Evolutionary conservation across 2,888 invertebrate species (phyloP).

Genomic region (Pachymerium ferrugineum): DNA sequence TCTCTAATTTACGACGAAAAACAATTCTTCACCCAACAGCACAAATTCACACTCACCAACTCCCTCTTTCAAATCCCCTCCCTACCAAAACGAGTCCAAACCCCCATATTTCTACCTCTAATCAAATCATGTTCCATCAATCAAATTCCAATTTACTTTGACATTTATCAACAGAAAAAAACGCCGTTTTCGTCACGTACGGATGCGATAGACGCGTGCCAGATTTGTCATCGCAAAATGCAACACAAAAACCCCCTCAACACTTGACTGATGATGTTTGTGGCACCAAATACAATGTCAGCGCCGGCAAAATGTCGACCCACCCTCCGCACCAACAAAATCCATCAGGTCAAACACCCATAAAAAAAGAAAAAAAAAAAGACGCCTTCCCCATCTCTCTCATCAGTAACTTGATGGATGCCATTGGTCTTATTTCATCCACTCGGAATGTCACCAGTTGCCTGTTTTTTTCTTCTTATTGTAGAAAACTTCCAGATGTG

Average conservation of each 20-base stretch:
- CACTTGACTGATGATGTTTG: conserved; percentile 6
- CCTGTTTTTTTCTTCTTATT: neutral
- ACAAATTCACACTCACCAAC: neutral
- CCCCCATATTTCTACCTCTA: neutral
- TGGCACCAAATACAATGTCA: conserved; percentile 13
- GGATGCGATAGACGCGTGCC: neutral
- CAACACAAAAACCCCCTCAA: neutral
- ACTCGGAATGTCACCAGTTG: neutral
- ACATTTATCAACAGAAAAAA: neutral
- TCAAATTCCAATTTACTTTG: neutral
- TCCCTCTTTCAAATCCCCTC: neutral
- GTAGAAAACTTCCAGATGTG: conserved; percentile 2
- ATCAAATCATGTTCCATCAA: neutral
- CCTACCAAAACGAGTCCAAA: neutral
- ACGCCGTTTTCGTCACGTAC: neutral
- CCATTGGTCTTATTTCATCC: conserved; percentile 8
- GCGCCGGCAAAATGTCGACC: neutral
- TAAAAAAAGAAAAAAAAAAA: neutral
- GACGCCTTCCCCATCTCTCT: neutral
- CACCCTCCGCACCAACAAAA: neutral
- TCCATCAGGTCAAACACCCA: neutral
- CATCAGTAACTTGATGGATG: conserved; percentile 4
- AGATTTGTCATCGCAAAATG: neutral
- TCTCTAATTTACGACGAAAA: too few species aligned
- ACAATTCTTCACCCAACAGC: too few species aligned